Evolutionary conservation across 2,113 vertebrate species (phyloP).

Genomic region (Acanthochromis polyacanthus): DNA sequence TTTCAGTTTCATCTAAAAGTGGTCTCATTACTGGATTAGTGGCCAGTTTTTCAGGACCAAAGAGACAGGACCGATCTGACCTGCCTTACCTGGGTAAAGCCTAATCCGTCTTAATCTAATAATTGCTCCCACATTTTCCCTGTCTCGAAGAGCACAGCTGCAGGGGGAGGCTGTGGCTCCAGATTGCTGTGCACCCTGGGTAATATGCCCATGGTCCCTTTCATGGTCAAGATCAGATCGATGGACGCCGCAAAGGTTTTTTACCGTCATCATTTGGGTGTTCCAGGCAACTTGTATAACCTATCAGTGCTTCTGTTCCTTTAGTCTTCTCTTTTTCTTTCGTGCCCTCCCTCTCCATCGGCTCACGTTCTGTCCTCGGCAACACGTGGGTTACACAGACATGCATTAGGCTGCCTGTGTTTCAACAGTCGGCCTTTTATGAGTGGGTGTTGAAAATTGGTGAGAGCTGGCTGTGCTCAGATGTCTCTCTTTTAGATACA

Average conservation of each 20-base stretch:
- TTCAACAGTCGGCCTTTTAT: constrained; percentile 76
- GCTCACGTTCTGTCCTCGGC: constrained; percentile 33
- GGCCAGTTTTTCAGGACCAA: constrained; percentile 50
- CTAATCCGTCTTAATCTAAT: constrained; percentile 80
- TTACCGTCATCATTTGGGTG: constrained; percentile 21
- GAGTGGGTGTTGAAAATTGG: constrained; percentile 80
- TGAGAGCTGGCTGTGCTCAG: constrained; percentile 59
- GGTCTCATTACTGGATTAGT: constrained; percentile 71
- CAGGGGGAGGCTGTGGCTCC: constrained; percentile 54
- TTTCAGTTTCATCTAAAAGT: constrained; percentile 54
- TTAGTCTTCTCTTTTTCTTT: background rate
- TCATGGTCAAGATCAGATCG: constrained; percentile 47
- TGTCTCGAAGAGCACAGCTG: constrained; percentile 63
- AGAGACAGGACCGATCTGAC: constrained; percentile 39
- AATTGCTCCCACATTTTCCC: constrained; percentile 74
- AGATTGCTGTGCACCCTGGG: constrained; percentile 54
- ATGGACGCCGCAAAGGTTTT: constrained; percentile 33
- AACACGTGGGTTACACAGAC: constrained; percentile 4
- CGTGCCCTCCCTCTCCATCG: background rate
- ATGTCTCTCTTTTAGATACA: constrained; percentile 74
- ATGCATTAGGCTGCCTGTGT: constrained; percentile 63
- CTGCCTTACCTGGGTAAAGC: constrained; percentile 63
- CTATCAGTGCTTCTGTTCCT: constrained; percentile 5
- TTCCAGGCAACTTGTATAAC: constrained; percentile 49
- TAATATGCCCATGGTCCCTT: constrained; percentile 52